A percentile compares a stretch with the other conserved stretches of the same genome.
Conservation (phyloP, 2,888 invertebrate genomes). For the Zaprionus obscuricornis region DNA sequence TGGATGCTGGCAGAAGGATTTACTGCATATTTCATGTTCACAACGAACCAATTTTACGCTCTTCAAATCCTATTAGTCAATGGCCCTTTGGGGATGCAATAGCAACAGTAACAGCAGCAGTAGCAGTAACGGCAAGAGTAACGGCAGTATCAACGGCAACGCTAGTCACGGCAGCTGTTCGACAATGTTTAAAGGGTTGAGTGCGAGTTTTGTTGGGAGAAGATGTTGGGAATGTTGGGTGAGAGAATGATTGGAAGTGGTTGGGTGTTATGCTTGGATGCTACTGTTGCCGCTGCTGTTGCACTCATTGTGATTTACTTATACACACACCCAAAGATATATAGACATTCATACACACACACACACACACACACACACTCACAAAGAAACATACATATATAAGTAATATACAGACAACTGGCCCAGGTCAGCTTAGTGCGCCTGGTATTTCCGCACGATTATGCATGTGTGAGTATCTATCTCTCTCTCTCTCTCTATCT, state of each 20-base stretch:
- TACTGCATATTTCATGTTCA: conserved; percentile 84
- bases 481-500: too few relatives aligned
- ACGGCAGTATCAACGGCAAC: conserved; percentile 15
- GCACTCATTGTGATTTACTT: conserved; percentile 73
- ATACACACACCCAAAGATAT: conserved; percentile 26
- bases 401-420: conserved; percentile 65
- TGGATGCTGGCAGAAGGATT: conserved; percentile 80
- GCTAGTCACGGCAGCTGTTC: conserved; percentile 69
- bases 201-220: conserved; percentile 5
- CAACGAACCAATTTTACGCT: conserved; percentile 84
- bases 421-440: conserved; percentile 72
- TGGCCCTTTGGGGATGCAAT: conserved; percentile 80
- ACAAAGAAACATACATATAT: conserved; percentile 37
- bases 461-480: conserved; percentile 50
- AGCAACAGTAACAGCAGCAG: conserved; percentile 18
- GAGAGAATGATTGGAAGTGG: conserved; percentile 9
- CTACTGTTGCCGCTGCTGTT: conserved; percentile 50
- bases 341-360: conserved; percentile 6
- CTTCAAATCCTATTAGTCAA: conserved; percentile 84
- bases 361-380: not conserved
- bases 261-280: conserved; percentile 1
- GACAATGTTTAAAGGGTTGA: conserved; percentile 65
- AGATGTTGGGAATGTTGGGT: conserved; percentile 11
- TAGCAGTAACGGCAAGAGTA: conserved; percentile 9
- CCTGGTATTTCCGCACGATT: conserved; percentile 75